Evolutionary conservation across 2,888 invertebrate species (phyloP), one percentile per base, ranked within the genome.

Genomic region (Trachelus iudaicus): DNA sequence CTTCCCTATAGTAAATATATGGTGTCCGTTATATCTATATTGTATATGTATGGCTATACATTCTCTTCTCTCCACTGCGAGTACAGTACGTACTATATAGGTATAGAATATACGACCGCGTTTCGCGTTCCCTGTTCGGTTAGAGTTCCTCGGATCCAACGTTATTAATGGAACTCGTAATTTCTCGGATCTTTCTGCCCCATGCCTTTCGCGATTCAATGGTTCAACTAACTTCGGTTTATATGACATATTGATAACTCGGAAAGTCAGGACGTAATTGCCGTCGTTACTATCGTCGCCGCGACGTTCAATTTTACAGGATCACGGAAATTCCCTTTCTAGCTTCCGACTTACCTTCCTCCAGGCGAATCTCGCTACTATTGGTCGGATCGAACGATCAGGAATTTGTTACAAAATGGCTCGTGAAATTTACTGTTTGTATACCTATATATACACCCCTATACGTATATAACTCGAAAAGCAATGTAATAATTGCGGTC

Each of bases 141-240:
- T 13, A 12, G 31, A 13, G 31, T 71, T 71, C 31, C 71, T 31
- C 71, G 31, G 71, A 71, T 71, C 71, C 34, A 34, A 31, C 71
- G 71, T 71, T 71, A 71, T 71, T 71, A 71, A 71, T 71, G 71
- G 71, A 71, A 71, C 71, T 71, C 23, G 33, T 71, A 71, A 71
- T 31, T 71, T 31, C 71, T 71, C 71, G 71, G 33, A 71, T 71
- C 71, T 31, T 71, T 71, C 71, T 23, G 71, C 12, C 31, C 12
- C 71, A 23, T 34, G 71, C 71, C 71, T 12, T 56, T 56, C 56
- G 33, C 71, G 71, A 71, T 71, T 71, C 71, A 71, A 33, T 71
- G 71, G 71, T 71, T 34, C 71, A 31, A 34, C 71, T 31, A 71
- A 71, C 71, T 71, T 71, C 71, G 33, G 71, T 33, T 34, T 15